A percentile compares a stretch with the other conserved stretches of the same genome.
phyloP scores from a whole-genome alignment of 1,140 invertebrate genomes.

The Idris sp. region DNA sequence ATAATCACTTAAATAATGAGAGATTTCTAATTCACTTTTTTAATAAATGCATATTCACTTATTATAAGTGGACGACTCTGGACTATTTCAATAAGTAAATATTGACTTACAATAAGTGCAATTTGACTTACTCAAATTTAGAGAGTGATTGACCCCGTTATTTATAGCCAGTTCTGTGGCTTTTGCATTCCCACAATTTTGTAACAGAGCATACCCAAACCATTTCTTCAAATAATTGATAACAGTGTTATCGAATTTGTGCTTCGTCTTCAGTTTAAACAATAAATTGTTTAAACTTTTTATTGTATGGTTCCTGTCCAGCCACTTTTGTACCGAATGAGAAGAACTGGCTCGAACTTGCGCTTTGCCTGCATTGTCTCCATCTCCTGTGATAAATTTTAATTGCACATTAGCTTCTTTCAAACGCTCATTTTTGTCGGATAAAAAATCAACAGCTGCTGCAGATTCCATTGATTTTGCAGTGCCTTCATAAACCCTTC shows the following conservation, averaged over 20 bases:
- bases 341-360: constrained; percentile 6
- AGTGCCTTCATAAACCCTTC: background rate
- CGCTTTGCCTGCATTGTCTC: constrained; percentile 9
- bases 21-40: too few relatives aligned
- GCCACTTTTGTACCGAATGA: constrained; percentile 9
- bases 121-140: too few relatives aligned
- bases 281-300: constrained; percentile 27
- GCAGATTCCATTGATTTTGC: constrained; percentile 21
- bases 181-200: too few relatives aligned
- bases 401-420: background rate
- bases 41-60: too few relatives aligned
- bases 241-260: constrained; percentile 19
- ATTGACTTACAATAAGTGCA: too few relatives aligned
- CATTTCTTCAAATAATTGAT: too few relatives aligned
- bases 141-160: too few relatives aligned
- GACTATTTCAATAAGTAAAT: too few relatives aligned
- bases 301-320: constrained; percentile 1
- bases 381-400: constrained; percentile 1
- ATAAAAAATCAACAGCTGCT: constrained; percentile 11
- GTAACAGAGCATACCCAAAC: too few relatives aligned
- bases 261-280: constrained; percentile 12
- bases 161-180: too few relatives aligned
- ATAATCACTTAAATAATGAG: too few relatives aligned
- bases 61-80: too few relatives aligned
- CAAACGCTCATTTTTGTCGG: background rate